These are phyloP conservation scores for Chionomys nivalis DNA, from an alignment of 2,113 vertebrate species.

Conservation along the genomic window DNA sequence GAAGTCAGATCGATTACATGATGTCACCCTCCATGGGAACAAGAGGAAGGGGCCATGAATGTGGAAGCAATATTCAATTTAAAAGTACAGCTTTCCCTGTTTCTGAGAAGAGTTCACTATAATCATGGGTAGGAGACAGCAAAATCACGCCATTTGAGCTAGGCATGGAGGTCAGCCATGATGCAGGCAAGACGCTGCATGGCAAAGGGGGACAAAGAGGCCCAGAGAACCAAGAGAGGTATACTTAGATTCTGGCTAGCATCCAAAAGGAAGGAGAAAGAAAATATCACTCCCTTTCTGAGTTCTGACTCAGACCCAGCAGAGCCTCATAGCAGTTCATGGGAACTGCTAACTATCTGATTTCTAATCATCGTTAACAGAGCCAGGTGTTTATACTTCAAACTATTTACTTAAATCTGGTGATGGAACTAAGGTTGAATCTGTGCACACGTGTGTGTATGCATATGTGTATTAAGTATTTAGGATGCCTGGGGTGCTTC, in stretches of 20 bases:
- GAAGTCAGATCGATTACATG: too few species aligned
- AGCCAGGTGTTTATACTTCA: background rate
- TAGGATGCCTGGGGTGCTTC: background rate
- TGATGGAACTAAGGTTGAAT: background rate
- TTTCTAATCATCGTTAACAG: background rate
- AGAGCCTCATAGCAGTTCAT: background rate
- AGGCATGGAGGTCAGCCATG: background rate
- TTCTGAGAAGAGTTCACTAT: background rate
- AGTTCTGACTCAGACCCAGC: background rate
- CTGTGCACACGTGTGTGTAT: background rate
- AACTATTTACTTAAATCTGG: background rate
- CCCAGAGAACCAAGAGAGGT: background rate
- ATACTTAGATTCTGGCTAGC: background rate
- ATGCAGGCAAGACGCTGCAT: background rate
- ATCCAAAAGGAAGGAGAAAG: background rate
- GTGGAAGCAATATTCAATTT: rapidly evolving
- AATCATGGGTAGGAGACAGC: background rate
- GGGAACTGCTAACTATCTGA: background rate
- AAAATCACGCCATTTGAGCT: background rate
- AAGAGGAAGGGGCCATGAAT: background rate
- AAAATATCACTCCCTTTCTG: background rate
- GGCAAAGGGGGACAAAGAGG: background rate
- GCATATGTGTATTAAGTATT: too few species aligned
- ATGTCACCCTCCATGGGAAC: background rate
- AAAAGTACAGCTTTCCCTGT: background rate